Evolutionary conservation across 2,113 vertebrate genomes (phyloP).

Genomic region (Solenodon paradoxus): DNA sequence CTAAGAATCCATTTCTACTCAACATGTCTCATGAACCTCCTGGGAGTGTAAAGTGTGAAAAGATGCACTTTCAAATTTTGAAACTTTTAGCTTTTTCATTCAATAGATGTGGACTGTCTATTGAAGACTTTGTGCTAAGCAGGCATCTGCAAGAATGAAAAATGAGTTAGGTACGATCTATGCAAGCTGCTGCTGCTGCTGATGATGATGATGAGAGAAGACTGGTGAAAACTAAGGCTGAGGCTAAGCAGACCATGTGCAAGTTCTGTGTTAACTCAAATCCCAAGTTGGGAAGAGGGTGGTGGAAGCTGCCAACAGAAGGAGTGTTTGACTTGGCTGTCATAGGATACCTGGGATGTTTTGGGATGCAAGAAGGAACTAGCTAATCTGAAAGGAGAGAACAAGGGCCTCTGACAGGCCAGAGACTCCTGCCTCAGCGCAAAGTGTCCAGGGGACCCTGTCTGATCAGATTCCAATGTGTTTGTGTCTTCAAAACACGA

Average conservation of each 20-base stretch:
- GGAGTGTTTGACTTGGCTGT: neutral
- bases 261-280: neutral
- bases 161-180: neutral
- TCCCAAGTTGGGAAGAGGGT: neutral
- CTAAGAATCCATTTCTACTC: neutral
- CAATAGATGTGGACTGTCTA: neutral
- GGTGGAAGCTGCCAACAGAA: neutral
- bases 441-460: accelerated
- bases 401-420: neutral
- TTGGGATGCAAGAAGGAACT: neutral
- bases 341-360: neutral
- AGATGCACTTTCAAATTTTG: neutral
- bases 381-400: neutral
- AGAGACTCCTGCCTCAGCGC: neutral
- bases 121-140: neutral
- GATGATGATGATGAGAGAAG: neutral
- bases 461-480: accelerated
- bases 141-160: neutral
- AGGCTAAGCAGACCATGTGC: neutral
- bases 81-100: neutral
- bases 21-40: neutral
- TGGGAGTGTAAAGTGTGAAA: neutral
- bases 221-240: neutral
- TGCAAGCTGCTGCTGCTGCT: too few relatives aligned
- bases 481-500: accelerated